Base-by-base conservation (phyloP, 2,888 invertebrate genomes). In the Eulithis testata region DNA sequence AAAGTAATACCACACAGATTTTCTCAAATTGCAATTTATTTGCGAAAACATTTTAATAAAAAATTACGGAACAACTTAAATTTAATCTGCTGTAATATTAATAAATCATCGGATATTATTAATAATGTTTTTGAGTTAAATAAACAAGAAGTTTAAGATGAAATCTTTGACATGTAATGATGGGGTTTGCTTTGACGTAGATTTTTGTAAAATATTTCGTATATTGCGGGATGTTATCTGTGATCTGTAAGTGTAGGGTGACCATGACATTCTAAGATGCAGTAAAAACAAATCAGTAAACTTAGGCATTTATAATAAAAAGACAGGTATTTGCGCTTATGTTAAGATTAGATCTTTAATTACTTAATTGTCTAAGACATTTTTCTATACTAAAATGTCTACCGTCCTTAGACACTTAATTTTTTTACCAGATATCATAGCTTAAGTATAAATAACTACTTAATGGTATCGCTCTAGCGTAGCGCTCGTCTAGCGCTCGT, bases 231-330 rank as follows among this genome's bases (percentile, higher is more conserved):
- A 6, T 52, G 57, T 66, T 75, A 77, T 77, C 77, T 65, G 40
- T 59, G 52, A 70, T 74, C 78, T 77, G 71, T 71, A 68, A 58
- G n/a, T 43, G 51, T 68, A 40, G 45, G 59, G 68, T 73, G 70
- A 37, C 71, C 63, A 68, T 69, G 53, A 5, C 6, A 45, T 9
- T 50, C 0, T 1, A 51, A 50, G 31, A 52, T 14, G 0, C 3
- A 53, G n/a, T 3, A 31, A 36, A 50, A 47, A 3, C 47, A 12
- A 21, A 21, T 21, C 2, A 21, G 21, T 21, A 1, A 21, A 21
- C 21, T 21, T 21, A 21, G 1, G 21, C 21, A 21, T 21, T 21
- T 21, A 21, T 21, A 21, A 21, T 21, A 21, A 21, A 21, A 21
- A 21, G 21, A 21, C 21, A 21, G 21, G 21, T 21, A 21, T 21